Evolutionary conservation across 2,113 vertebrate species (phyloP), one percentile per base, ranked within the genome.

Genomic region (Pomatorhinus ruficollis): DNA sequence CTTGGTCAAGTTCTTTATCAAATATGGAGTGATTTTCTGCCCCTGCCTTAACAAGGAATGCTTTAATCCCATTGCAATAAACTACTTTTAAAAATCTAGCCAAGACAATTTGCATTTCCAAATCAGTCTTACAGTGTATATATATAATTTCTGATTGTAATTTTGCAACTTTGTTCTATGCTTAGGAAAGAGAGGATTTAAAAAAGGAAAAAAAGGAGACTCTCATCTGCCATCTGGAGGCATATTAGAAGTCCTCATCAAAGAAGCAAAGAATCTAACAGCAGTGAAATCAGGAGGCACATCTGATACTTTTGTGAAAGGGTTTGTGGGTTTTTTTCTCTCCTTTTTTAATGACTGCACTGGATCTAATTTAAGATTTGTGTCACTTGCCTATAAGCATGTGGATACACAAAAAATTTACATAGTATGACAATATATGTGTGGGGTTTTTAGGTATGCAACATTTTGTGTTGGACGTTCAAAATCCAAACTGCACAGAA

Each of bases 291-390:
- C 99, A 53, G 98, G 99, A 98, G 99, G 99, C 71, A 99, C 98
- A 23, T 99, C 99, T 17, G 99, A 99, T 94, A 98, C 99, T 35
- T 99, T 99, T 24, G 99, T 99, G 35, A 99, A 99, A 98, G 99
- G 99, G 99, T 97, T 60, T 89, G 95, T 99, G 97, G 92, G 21
- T 30, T 33, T 80, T 66, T n/a, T 28, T 57, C 10, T 18, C 39
- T 64, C 5, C 0, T 31, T 50, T 86, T 64, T 76, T 54, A 71
- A 79, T 37, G 39, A 25, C 33, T 91, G 12, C 15, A 65, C 14
- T 66, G 44, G 54, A 65, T 56, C 27, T 19, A 77, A 60, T 37
- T 33, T 44, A 45, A 60, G 33, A 60, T 78, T 37, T 61, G 18
- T 87, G 19, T 78, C 40, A 72, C 23, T 39, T 39, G n/a, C 28